Evolutionary conservation across 2,113 vertebrate genomes (phyloP).

Genomic region (Lophotis ruficrista): DNA sequence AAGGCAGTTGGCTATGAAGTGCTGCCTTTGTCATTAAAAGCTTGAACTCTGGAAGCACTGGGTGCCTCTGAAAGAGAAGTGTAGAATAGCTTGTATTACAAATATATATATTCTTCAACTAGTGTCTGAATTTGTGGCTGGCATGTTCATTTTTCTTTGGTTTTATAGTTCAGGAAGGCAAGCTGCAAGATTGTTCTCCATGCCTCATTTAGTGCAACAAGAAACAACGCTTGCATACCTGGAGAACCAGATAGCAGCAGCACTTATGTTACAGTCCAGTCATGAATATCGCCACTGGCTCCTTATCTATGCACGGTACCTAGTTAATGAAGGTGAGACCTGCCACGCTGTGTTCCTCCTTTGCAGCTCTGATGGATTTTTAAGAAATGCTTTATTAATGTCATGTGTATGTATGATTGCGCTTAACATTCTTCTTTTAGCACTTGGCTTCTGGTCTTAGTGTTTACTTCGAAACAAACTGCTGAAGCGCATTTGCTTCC

Average conservation of each 20-base stretch:
- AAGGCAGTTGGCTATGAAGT: not conserved
- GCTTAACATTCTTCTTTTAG: not conserved
- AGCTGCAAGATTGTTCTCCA: constrained; percentile 91
- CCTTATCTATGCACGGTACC: constrained; percentile 95
- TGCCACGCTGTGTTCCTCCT: not conserved
- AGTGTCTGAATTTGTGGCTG: not conserved
- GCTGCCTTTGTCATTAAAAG: not conserved
- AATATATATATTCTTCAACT: not conserved
- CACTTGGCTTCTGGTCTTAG: not conserved
- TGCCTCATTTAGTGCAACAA: constrained; percentile 93
- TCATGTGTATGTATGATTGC: not conserved
- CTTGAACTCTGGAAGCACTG: not conserved
- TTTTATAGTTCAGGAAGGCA: constrained; percentile 86
- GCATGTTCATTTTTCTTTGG: not conserved
- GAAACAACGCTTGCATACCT: constrained; percentile 93
- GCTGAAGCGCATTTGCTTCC: not conserved
- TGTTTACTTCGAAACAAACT: not conserved
- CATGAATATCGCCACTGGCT: constrained; percentile 96
- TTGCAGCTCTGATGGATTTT: not conserved
- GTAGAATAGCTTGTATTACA: not conserved
- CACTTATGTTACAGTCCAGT: constrained; percentile 88
- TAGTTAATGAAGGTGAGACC: constrained; percentile 94
- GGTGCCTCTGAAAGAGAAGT: not conserved
- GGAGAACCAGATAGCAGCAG: constrained; percentile 93
- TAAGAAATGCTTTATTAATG: not conserved